Percentiles rank a stretch among this genome's conserved stretches.
phyloP scores from a whole-genome alignment of 2,113 vertebrate species.

The Rhinopomastus cyanomelas region DNA sequence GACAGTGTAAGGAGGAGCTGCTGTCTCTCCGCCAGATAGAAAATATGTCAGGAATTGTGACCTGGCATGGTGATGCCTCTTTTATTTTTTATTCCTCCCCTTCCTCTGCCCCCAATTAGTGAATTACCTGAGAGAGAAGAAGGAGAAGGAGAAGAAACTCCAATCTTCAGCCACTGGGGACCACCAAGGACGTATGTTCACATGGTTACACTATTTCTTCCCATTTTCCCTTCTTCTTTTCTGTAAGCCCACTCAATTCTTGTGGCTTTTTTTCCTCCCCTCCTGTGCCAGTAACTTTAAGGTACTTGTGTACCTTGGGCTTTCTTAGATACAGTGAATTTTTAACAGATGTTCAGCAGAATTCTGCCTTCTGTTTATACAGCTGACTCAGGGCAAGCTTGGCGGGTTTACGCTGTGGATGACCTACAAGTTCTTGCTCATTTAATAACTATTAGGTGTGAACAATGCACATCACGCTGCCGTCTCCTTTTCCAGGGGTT shows the following conservation, averaged over 20 bases:
- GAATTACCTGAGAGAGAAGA: slow-evolving; percentile 93
- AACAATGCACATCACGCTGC: slow-evolving; percentile 6
- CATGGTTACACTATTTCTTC: background rate
- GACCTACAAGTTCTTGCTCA: slow-evolving; percentile 34
- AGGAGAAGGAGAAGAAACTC: slow-evolving; percentile 96
- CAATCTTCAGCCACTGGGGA: slow-evolving; percentile 95
- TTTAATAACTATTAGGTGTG: slow-evolving; percentile 49
- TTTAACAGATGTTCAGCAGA: slow-evolving; percentile 47
- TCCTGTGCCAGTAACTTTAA: slow-evolving; percentile 10
- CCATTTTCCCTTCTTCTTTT: background rate
- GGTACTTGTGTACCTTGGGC: slow-evolving; percentile 12
- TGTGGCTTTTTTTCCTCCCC: background rate
- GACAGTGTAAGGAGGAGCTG: background rate
- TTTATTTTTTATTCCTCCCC: background rate
- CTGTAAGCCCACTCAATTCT: background rate
- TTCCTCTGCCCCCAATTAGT: slow-evolving; percentile 69
- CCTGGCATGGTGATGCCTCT: background rate
- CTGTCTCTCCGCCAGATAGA: slow-evolving; percentile 6
- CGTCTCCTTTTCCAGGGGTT: background rate
- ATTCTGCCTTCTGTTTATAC: slow-evolving; percentile 38
- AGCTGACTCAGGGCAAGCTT: slow-evolving; percentile 35
- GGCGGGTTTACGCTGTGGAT: background rate
- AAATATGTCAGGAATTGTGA: slow-evolving; percentile 22
- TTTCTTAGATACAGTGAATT: slow-evolving; percentile 34
- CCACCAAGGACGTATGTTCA: slow-evolving; percentile 84